phyloP scores from a whole-genome alignment of 2,113 vertebrate species.

The Pogona vitticeps region DNA sequence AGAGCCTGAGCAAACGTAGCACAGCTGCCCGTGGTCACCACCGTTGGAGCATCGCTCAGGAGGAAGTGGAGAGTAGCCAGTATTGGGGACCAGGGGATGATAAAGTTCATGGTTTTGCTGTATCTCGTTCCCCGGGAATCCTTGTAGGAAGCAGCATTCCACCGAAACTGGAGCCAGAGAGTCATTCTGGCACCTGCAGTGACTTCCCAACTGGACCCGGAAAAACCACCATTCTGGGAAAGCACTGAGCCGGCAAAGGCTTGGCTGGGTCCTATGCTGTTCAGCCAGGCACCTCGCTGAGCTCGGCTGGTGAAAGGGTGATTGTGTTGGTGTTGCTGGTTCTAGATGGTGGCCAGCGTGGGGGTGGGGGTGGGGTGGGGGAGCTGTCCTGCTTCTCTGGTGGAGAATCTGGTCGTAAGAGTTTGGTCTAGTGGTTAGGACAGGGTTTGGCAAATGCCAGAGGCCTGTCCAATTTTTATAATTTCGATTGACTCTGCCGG shows the following conservation, averaged over 20 bases:
- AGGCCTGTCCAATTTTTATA: background rate
- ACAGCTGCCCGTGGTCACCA: rapidly evolving
- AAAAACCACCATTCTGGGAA: too few species aligned
- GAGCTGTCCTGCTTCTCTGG: too few species aligned
- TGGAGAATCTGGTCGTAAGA: background rate
- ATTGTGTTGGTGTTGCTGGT: background rate
- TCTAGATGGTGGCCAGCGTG: background rate
- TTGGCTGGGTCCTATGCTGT: background rate
- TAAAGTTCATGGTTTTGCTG: background rate
- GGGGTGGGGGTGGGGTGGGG: too few species aligned
- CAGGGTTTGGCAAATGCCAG: background rate
- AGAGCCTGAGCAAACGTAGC: slow-evolving; percentile 22
- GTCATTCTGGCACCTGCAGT: too few species aligned
- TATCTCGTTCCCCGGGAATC: background rate
- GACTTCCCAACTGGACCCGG: too few species aligned
- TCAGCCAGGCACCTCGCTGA: background rate
- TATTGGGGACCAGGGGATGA: background rate
- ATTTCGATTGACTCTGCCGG: background rate
- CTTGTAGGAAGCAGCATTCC: background rate
- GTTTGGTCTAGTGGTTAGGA: background rate
- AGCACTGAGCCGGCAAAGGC: background rate
- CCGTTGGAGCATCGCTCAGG: rapidly evolving
- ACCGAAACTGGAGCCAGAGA: background rate
- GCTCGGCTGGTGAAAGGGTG: background rate
- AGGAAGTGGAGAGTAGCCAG: rapidly evolving